Evolutionary conservation across 2,888 invertebrate genomes (phyloP), one percentile per base, ranked within the genome.

Genomic region (Drosophila macrospina): DNA sequence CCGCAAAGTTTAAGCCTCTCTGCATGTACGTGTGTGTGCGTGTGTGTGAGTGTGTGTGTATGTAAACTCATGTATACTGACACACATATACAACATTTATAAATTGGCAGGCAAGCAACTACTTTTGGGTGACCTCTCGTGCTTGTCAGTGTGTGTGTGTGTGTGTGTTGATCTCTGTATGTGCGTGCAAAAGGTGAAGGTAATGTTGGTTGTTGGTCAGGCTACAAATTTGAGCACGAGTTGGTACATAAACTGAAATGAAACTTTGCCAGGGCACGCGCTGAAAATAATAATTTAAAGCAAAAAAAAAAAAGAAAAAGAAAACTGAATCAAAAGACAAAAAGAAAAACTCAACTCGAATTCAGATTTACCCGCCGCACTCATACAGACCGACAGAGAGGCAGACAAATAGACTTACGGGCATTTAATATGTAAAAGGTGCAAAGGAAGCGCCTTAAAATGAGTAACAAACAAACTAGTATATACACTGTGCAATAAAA

Each of bases 111-210:
- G 55, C 76, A 65, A 63, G 74, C 75, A 75, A 68, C 75, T 68
- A 67, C 45, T 64, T 71, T 70, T 62, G 68, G 72, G 72, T 83
- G 86, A 83, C 83, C 83, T 84, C 84, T 83, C 56, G 52, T 77
- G 67, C 63, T 86, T 72, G 79, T 67, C 86, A 71, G 50, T 42
- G 32, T 44, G 16, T 26, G 34, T 47, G 44, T 48, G 20, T 50
- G 44, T 44, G 34, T 50, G 16, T 52, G 56, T 26, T 63, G 28
- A 20, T 60, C 52, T 50, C 34, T 55, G 42, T 57, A 34, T 63
- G 50, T 80, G 69, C 55, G 69, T 70, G 70, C 32, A 70, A 81
- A 84, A 84, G 87, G 83, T 87, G 83, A 84, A 84, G 83, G 83
- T 85, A 77, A 77, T 78, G 69, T 62, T 62, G 65, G 55, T 66